Evolutionary conservation across 2,888 invertebrate genomes (phyloP).

Genomic region (Mamestra brassicae): DNA sequence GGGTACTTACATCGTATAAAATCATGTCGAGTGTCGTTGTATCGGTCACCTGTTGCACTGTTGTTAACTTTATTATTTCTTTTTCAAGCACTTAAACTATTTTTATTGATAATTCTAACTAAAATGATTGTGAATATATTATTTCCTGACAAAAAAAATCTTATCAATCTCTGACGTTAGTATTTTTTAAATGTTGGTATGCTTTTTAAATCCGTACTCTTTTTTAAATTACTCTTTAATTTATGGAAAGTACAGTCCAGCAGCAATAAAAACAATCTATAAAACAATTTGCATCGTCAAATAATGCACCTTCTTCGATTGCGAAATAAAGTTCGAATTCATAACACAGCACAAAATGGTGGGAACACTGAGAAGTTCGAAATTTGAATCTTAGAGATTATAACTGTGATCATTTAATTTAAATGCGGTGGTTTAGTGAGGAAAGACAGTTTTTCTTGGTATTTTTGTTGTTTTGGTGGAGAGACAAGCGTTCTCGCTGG

Average conservation of each 20-base stretch:
- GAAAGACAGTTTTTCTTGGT: constrained; percentile 40
- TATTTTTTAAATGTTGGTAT: constrained; percentile 14
- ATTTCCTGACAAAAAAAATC: background rate
- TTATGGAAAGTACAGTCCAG: constrained; percentile 10
- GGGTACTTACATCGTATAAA: constrained; percentile 85
- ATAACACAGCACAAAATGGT: constrained; percentile 49
- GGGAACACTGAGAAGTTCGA: constrained; percentile 49
- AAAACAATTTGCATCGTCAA: background rate
- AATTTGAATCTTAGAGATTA: constrained; percentile 18
- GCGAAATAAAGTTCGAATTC: constrained; percentile 27
- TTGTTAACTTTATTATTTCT: constrained; percentile 51
- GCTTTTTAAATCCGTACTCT: constrained; percentile 11
- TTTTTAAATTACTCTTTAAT: constrained; percentile 6
- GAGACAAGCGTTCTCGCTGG: constrained; percentile 66
- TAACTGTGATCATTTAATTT: constrained; percentile 34
- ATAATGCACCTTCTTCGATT: constrained; percentile 26
- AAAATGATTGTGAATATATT: background rate
- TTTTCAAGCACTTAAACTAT: constrained; percentile 35
- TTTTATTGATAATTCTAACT: constrained; percentile 2
- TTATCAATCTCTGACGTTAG: background rate
- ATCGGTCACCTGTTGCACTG: constrained; percentile 85
- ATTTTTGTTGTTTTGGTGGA: constrained; percentile 39
- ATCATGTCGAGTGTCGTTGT: constrained; percentile 81
- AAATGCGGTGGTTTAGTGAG: constrained; percentile 26
- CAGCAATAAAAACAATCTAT: background rate